phyloP scores from a whole-genome alignment of 2,888 invertebrate species.

The Acanthopleura granulata region DNA sequence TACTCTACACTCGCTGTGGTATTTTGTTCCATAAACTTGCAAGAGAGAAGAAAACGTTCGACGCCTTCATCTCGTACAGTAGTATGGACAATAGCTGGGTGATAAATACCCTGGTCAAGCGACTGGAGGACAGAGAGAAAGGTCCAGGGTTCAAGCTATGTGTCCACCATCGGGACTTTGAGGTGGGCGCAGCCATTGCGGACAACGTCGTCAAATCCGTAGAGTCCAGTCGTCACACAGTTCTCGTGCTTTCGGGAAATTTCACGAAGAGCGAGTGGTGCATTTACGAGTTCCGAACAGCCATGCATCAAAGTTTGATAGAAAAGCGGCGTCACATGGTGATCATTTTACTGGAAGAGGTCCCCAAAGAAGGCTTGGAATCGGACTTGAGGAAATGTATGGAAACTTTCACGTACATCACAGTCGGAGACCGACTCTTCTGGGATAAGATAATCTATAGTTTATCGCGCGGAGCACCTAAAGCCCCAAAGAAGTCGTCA shows the following conservation, averaged over 20 bases:
- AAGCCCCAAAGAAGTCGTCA: too few species aligned
- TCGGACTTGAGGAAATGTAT: conserved; percentile 88
- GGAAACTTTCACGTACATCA: conserved; percentile 85
- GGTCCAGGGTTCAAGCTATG: conserved; percentile 73
- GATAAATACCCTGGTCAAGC: conserved; percentile 84
- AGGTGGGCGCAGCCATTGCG: conserved; percentile 73
- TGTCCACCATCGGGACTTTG: conserved; percentile 53
- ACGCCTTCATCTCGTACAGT: conserved; percentile 92
- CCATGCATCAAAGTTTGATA: conserved; percentile 83
- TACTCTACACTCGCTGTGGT: conserved; percentile 36
- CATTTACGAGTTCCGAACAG: conserved; percentile 88
- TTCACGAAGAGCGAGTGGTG: conserved; percentile 94
- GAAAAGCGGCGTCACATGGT: conserved; percentile 84
- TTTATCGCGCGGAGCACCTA: conserved; percentile 64
- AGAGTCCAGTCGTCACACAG: conserved; percentile 86
- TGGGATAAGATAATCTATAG: conserved; percentile 93
- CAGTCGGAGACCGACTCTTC: conserved; percentile 91
- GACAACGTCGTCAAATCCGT: conserved; percentile 91
- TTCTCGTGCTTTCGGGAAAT: conserved; percentile 89
- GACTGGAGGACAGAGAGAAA: conserved; percentile 85
- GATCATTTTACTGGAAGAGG: conserved; percentile 85
- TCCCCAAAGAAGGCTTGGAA: conserved; percentile 85
- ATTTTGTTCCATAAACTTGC: conserved; percentile 12
- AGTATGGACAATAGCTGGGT: conserved; percentile 90
- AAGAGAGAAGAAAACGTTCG: conserved; percentile 73